Evolutionary conservation across 2,888 invertebrate species (phyloP), one percentile per base, ranked within the genome.

Genomic region (Elysia crispata): DNA sequence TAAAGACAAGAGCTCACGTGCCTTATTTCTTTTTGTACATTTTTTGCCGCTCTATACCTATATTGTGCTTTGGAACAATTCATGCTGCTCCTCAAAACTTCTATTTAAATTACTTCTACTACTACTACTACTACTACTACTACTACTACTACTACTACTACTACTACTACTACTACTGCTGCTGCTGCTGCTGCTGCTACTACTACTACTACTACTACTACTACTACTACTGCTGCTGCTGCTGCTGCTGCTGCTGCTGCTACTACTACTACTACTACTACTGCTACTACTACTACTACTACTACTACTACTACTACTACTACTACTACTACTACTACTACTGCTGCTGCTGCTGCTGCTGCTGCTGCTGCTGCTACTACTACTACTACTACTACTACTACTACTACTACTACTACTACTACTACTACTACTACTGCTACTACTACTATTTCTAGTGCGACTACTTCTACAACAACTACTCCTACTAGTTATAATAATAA

Each of bases 181-280:
- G n/a, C 70, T 69, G n/a, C 70, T 69, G n/a, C 70, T 69, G n/a
- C 70, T n/a, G n/a, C 3, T 30, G 1, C 30, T 76, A 76, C 57
- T 23, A 74, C 57, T 49, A 20, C 60, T 13, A 49, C 73, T 62
- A 31, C 64, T 31, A 72, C 64, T 79, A 41, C 79, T 79, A 64
- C 79, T 79, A 79, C 79, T 79, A 64, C 79, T 73, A 73, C 73
- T 73, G 49, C 72, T 73, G 49, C 79, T 73, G 49, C 79, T 79
- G 64, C 79, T 79, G 49, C 73, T 73, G 25, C 79, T 73, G 74
- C 73, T 79, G 74, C 73, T 73, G 64, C 72, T 79, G 64, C 62
- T 73, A 73, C 79, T 64, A 79, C 73, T 64, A 75, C 75, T 64
- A 73, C 79, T 49, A 73, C 73, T 41, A 73, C 79, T 73, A 72